A percentile compares a stretch with the other conserved stretches of the same genome.
Conservation (phyloP, 2,888 invertebrate genomes). For the Cataglyphis albicans region DNA sequence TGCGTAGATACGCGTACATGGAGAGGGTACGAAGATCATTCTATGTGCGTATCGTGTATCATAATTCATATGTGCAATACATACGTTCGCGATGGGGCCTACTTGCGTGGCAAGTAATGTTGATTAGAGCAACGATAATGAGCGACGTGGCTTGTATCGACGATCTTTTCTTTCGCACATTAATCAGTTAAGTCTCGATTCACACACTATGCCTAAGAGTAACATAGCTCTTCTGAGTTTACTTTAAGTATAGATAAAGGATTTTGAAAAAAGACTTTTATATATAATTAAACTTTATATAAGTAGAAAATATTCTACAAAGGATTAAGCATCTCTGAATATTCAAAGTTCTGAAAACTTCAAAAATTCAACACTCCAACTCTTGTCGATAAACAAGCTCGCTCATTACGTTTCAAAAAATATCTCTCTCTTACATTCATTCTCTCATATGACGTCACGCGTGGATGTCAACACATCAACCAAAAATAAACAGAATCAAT, state of each 20-base stretch:
- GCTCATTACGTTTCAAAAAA: constrained; percentile 38
- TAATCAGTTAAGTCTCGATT: background rate
- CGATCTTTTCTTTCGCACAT: background rate
- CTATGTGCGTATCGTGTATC: constrained; percentile 51
- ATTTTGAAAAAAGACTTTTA: background rate
- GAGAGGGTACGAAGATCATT: constrained; percentile 51
- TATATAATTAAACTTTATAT: background rate
- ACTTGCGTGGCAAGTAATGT: constrained; percentile 30
- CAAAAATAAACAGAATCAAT: constrained; percentile 52
- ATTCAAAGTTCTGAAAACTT: background rate
- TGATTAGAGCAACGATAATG: constrained; percentile 37
- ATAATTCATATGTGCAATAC: constrained; percentile 51
- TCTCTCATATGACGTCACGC: constrained; percentile 51
- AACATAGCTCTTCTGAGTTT: background rate
- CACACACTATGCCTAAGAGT: background rate
- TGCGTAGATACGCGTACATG: constrained; percentile 40
- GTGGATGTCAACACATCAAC: constrained; percentile 52
- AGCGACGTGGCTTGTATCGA: constrained; percentile 44
- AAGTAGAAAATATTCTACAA: background rate
- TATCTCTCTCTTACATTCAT: constrained; percentile 25
- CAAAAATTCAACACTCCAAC: background rate
- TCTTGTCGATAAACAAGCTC: constrained; percentile 42
- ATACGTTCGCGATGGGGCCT: constrained; percentile 17
- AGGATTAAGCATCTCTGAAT: background rate
- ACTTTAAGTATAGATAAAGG: background rate